A percentile compares a stretch with the other conserved stretches of the same genome.
Conservation (phyloP, 2,888 invertebrate species). For the Diarsia rubi region DNA sequence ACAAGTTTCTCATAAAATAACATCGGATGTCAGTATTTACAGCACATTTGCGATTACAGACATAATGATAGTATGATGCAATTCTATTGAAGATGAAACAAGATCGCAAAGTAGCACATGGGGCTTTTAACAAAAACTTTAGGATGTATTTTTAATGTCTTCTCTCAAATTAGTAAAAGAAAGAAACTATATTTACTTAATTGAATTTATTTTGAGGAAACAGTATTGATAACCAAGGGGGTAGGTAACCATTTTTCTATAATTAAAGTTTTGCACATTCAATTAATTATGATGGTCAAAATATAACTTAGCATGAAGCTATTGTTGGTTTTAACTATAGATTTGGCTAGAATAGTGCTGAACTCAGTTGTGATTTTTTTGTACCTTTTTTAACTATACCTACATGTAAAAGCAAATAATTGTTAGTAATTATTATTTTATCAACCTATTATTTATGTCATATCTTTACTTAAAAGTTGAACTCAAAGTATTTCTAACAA, state of each 20-base stretch:
- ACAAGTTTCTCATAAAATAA: slow-evolving; percentile 5
- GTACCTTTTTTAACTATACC: not conserved
- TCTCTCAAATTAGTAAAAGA: not conserved
- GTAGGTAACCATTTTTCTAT: too few species aligned
- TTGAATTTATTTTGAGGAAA: not conserved
- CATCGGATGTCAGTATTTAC: not conserved
- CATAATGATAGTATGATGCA: slow-evolving; percentile 44
- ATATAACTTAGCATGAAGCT: not conserved
- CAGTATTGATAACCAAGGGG: not conserved
- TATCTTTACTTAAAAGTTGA: not conserved
- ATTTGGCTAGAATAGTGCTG: not conserved
- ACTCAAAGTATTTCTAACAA: not conserved
- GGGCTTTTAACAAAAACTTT: not conserved
- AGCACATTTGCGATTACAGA: slow-evolving; percentile 2
- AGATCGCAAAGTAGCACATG: slow-evolving; percentile 32
- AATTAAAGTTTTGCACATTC: not conserved
- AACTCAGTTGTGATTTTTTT: not conserved
- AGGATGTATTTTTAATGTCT: not conserved
- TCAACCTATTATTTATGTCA: not conserved
- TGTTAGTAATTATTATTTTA: not conserved
- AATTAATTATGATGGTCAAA: not conserved
- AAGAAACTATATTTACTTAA: not conserved
- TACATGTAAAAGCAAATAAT: not conserved
- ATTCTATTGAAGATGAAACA: slow-evolving; percentile 47
- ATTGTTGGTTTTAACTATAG: not conserved